A percentile compares a stretch with the other conserved stretches of the same genome.
Conservation (phyloP, 64 coral and sea anemone species). For the Porites australiensis region DNA sequence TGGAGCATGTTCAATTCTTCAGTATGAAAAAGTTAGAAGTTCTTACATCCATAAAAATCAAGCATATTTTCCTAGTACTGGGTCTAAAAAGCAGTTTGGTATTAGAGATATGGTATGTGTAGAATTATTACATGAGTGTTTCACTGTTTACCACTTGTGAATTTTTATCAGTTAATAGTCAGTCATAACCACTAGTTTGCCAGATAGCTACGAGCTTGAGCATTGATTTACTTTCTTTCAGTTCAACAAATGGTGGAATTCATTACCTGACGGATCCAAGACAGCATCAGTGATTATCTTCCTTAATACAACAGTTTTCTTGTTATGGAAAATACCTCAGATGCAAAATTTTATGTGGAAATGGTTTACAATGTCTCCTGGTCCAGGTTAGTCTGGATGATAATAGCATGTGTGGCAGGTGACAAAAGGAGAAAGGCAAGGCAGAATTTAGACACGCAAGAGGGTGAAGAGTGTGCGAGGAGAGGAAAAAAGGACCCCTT, state of each 20-base stretch:
- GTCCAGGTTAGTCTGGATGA: slow-evolving; percentile 45
- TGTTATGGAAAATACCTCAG: slow-evolving; percentile 82
- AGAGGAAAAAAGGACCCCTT: too few species aligned
- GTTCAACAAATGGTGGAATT: slow-evolving; percentile 94
- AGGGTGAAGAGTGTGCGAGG: too few species aligned
- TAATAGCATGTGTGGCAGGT: not conserved
- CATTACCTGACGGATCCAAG: slow-evolving; percentile 80
- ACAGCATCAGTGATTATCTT: slow-evolving; percentile 89
- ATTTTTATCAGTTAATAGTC: too few species aligned
- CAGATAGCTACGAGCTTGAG: not conserved
- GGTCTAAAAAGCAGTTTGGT: slow-evolving; percentile 65
- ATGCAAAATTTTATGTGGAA: slow-evolving; percentile 71
- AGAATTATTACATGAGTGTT: not conserved
- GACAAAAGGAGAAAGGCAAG: too few species aligned
- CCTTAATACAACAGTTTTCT: slow-evolving; percentile 79
- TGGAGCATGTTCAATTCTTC: slow-evolving; percentile 79
- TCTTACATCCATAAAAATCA: slow-evolving; percentile 46
- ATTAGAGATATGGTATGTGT: slow-evolving; percentile 76
- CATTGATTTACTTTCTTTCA: slow-evolving; percentile 12
- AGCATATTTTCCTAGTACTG: slow-evolving; percentile 1
- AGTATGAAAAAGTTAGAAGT: slow-evolving; percentile 80
- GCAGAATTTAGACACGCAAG: too few species aligned
- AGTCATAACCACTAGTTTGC: too few species aligned
- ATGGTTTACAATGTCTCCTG: slow-evolving; percentile 87
- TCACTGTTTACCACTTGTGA: too few species aligned